A percentile compares a stretch with the other conserved stretches of the same genome.
Evolutionary conservation across 2,888 invertebrate species (phyloP).

Genomic region (Geophilus truncorum): DNA sequence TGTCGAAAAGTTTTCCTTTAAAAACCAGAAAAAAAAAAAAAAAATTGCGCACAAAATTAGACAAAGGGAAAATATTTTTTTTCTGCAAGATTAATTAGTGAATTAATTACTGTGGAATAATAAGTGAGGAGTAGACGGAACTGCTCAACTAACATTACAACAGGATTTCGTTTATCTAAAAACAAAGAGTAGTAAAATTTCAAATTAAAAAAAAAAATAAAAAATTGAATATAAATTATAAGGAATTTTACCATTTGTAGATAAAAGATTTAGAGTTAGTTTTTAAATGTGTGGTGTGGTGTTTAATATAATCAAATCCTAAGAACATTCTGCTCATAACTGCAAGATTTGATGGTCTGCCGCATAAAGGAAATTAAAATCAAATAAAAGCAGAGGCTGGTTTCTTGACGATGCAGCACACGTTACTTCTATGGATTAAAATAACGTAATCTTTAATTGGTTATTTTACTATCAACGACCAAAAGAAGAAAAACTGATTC

Average conservation of each 20-base stretch:
- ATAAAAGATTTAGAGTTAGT: background rate
- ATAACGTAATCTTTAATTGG: background rate
- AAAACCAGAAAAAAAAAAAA: background rate
- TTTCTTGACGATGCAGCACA: conserved; percentile 5
- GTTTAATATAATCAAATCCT: background rate
- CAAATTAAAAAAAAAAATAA: background rate
- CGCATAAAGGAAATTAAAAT: conserved; percentile 4
- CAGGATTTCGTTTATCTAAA: background rate
- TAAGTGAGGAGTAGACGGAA: background rate
- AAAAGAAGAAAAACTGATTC: background rate
- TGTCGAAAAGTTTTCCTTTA: background rate
- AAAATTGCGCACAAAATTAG: background rate
- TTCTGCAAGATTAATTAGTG: background rate
- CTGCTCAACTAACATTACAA: background rate
- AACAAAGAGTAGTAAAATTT: too few species aligned
- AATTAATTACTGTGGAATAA: background rate
- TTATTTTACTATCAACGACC: background rate
- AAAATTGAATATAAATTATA: background rate
- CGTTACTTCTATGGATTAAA: conserved; percentile 14
- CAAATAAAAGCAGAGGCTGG: conserved; percentile 28
- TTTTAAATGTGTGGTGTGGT: background rate
- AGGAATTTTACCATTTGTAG: background rate
- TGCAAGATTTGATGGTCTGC: conserved; percentile 6
- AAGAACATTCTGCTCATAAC: background rate
- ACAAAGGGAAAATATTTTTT: background rate